phyloP scores from a whole-genome alignment of 2,888 invertebrate species.

The Pseudeuparius sepicola region DNA sequence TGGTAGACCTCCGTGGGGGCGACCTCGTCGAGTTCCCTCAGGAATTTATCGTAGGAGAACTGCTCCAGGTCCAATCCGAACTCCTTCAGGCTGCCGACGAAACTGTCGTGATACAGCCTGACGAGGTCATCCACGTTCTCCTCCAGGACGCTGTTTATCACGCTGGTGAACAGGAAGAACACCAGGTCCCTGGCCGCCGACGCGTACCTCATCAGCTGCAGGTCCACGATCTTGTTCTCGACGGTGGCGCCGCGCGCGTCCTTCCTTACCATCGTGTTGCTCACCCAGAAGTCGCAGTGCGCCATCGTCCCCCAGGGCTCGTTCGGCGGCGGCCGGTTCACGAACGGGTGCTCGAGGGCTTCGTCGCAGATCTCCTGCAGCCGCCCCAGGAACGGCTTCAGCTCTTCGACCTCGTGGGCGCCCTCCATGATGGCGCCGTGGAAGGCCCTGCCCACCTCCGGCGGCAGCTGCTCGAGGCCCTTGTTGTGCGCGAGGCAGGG shows the following conservation, averaged over 20 bases:
- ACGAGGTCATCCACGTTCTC: conserved; percentile 43
- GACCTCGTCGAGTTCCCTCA: conserved; percentile 38
- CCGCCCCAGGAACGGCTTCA: conserved; percentile 28
- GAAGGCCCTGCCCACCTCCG: conserved; percentile 31
- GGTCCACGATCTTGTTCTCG: conserved; percentile 48
- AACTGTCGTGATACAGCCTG: conserved; percentile 42
- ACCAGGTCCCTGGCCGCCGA: conserved; percentile 45
- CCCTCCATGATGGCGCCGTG: conserved; percentile 31
- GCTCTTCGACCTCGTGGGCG: conserved; percentile 25
- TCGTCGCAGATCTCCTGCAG: conserved; percentile 28
- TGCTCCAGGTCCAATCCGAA: conserved; percentile 33
- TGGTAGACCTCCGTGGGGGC: conserved; percentile 41
- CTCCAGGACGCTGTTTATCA: conserved; percentile 38
- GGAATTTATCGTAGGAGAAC: conserved; percentile 39
- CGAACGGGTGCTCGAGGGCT: conserved; percentile 20
- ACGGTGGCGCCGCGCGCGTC: conserved; percentile 39
- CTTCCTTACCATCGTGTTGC: conserved; percentile 47
- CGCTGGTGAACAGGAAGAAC: conserved; percentile 47
- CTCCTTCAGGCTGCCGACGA: conserved; percentile 38
- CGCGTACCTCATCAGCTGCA: conserved; percentile 46
- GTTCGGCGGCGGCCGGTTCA: conserved; percentile 29
- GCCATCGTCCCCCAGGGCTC: conserved; percentile 45
- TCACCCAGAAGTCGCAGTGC: conserved; percentile 52
- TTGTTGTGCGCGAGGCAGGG: conserved; percentile 36
- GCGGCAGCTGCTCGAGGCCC: conserved; percentile 32